Evolutionary conservation across 2,113 vertebrate genomes (phyloP).

Genomic region (Pomatostomus ruficeps): DNA sequence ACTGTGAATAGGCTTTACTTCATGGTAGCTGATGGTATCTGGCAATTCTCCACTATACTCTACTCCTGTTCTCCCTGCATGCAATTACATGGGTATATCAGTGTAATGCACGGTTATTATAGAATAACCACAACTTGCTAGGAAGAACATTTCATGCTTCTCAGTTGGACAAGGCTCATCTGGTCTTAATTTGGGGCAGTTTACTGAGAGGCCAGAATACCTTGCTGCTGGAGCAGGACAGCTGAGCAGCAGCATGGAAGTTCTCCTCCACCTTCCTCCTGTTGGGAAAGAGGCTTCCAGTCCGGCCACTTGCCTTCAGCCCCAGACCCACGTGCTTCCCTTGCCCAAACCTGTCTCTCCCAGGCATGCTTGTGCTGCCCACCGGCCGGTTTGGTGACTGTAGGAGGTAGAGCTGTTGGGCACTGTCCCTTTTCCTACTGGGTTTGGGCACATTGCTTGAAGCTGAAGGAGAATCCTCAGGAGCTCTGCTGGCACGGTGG

Average conservation of each 20-base stretch:
- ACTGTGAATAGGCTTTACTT: background rate
- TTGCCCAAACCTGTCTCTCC: background rate
- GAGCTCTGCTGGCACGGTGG: background rate
- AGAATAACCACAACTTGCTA: slow-evolving; percentile 26
- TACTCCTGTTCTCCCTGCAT: slow-evolving; percentile 22
- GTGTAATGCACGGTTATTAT: background rate
- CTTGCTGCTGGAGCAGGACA: background rate
- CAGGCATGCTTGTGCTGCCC: background rate
- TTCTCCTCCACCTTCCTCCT: background rate
- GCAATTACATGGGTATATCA: slow-evolving; percentile 28
- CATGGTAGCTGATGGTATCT: background rate
- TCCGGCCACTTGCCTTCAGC: background rate
- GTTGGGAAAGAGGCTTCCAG: background rate
- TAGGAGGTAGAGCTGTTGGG: background rate
- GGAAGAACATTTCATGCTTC: slow-evolving; percentile 16
- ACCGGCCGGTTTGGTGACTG: accelerated
- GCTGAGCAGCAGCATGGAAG: background rate
- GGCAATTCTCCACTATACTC: background rate
- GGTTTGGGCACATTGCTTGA: background rate
- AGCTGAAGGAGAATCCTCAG: background rate
- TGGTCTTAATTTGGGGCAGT: slow-evolving; percentile 49
- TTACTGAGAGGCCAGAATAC: background rate
- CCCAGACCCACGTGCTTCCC: accelerated
- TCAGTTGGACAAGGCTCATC: slow-evolving; percentile 55
- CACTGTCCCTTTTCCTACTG: accelerated